phyloP scores from a whole-genome alignment of 2,888 invertebrate genomes.

The Cylloceria caligata region DNA sequence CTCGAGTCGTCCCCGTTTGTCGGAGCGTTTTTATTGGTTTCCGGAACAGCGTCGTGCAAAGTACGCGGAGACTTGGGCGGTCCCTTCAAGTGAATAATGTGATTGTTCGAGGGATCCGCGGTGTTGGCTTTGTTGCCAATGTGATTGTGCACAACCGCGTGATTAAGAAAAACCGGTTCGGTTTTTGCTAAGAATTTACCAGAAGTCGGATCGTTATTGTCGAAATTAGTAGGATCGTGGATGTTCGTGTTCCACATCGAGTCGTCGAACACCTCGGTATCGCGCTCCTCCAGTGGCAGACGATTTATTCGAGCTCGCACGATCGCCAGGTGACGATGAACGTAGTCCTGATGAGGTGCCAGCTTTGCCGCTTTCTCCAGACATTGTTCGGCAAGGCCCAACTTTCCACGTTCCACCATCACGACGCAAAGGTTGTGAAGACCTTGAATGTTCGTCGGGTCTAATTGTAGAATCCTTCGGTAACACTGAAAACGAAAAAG shows the following conservation, averaged over 20 bases:
- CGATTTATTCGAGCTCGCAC: conserved; percentile 89
- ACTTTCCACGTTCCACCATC: conserved; percentile 95
- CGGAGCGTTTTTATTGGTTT: conserved; percentile 49
- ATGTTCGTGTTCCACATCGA: conserved; percentile 75
- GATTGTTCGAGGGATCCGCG: conserved; percentile 73
- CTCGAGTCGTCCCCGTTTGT: conserved; percentile 49
- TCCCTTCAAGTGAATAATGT: conserved; percentile 76
- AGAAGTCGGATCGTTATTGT: conserved; percentile 71
- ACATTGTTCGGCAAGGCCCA: conserved; percentile 94
- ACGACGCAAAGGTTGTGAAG: conserved; percentile 98
- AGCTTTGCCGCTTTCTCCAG: conserved; percentile 92
- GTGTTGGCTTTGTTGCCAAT: conserved; percentile 73
- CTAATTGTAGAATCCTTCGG: conserved; percentile 93
- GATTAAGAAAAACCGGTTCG: conserved; percentile 79
- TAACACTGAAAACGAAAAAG: conserved; percentile 90
- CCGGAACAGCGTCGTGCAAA: conserved; percentile 61
- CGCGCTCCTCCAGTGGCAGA: conserved; percentile 80
- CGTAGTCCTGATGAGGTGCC: conserved; percentile 96
- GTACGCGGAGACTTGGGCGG: conserved; percentile 73
- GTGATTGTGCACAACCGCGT: conserved; percentile 79
- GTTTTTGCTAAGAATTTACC: conserved; percentile 77
- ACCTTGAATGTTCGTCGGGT: conserved; percentile 96
- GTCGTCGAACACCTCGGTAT: conserved; percentile 80
- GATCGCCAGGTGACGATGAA: conserved; percentile 94
- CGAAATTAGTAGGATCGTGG: conserved; percentile 68